These are phyloP conservation scores for Vesta saturnalis DNA, from an alignment of 2,888 invertebrate species.

Conservation along the genomic window DNA sequence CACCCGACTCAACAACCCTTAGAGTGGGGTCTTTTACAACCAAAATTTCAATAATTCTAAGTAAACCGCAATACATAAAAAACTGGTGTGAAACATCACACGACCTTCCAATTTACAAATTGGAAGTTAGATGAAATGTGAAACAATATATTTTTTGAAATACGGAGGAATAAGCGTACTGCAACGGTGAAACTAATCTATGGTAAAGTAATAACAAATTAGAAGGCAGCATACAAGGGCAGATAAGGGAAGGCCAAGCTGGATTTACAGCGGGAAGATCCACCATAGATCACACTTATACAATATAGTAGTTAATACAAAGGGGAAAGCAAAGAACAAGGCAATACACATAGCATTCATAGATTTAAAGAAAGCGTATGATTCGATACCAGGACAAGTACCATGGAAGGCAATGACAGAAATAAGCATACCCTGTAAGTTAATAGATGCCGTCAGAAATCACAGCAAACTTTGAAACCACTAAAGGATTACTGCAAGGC, in stretches of 20 bases:
- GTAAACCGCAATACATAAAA: no score
- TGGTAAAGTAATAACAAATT: not conserved
- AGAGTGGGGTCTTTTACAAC: no score
- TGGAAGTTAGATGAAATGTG: no score
- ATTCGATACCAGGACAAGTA: constrained; percentile 15
- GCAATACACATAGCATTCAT: not conserved
- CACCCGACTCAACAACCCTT: no score
- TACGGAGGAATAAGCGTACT: not conserved
- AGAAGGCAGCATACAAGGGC: not conserved
- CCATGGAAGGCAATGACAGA: constrained; percentile 14
- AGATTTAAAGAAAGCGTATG: constrained; percentile 10
- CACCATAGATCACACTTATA: not conserved
- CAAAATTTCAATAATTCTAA: no score
- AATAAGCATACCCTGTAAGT: not conserved
- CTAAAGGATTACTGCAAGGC: no score
- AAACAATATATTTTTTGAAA: no score
- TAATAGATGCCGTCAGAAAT: constrained; percentile 1
- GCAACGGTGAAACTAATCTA: not conserved
- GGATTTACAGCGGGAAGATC: not conserved
- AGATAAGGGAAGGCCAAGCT: not conserved
- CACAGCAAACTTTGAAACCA: not conserved
- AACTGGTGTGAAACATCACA: no score
- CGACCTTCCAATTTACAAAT: no score
- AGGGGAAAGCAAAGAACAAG: not conserved
- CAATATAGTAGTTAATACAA: not conserved